These are phyloP conservation scores for Ascaphus truei DNA, from an alignment of 2,113 vertebrate species.

Conservation along the genomic window DNA sequence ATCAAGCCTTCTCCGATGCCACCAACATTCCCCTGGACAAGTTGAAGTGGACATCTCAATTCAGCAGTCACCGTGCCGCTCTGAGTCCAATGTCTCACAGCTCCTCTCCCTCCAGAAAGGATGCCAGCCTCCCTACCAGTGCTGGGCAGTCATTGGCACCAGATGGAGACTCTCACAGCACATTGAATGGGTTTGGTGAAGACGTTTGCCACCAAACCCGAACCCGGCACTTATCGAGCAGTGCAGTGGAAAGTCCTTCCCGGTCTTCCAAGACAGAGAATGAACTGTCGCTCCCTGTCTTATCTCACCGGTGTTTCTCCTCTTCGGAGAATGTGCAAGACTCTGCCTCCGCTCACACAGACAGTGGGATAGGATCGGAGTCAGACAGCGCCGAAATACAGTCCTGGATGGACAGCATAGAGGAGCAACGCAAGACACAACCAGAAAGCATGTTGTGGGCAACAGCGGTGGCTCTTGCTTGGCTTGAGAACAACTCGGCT, in stretches of 20 bases:
- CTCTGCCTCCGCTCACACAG: neutral
- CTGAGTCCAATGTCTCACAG: slow-evolving; percentile 60
- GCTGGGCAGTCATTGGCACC: slow-evolving; percentile 8
- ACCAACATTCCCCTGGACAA: slow-evolving; percentile 86
- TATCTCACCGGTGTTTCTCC: slow-evolving; percentile 43
- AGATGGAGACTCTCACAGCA: accelerated
- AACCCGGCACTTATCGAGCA: slow-evolving; percentile 31
- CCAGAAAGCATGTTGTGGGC: slow-evolving; percentile 85
- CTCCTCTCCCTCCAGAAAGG: slow-evolving; percentile 45
- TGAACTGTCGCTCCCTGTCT: slow-evolving; percentile 33
- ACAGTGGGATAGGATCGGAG: slow-evolving; percentile 41
- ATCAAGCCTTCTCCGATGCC: slow-evolving; percentile 71
- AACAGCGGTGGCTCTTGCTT: slow-evolving; percentile 85
- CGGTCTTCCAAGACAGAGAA: slow-evolving; percentile 38
- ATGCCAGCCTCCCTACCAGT: neutral
- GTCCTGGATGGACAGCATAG: neutral
- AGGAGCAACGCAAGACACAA: slow-evolving; percentile 50
- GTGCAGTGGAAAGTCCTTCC: slow-evolving; percentile 27
- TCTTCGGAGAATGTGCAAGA: slow-evolving; percentile 40
- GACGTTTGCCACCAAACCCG: accelerated
- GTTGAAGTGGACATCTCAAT: slow-evolving; percentile 90
- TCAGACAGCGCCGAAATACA: neutral
- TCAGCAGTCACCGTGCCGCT: slow-evolving; percentile 77
- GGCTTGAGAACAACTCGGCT: slow-evolving; percentile 93
- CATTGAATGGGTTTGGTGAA: accelerated